A percentile compares a stretch with the other conserved stretches of the same genome.
phyloP scores from a whole-genome alignment of 2,113 vertebrate species.

The Cisticola juncidis region DNA sequence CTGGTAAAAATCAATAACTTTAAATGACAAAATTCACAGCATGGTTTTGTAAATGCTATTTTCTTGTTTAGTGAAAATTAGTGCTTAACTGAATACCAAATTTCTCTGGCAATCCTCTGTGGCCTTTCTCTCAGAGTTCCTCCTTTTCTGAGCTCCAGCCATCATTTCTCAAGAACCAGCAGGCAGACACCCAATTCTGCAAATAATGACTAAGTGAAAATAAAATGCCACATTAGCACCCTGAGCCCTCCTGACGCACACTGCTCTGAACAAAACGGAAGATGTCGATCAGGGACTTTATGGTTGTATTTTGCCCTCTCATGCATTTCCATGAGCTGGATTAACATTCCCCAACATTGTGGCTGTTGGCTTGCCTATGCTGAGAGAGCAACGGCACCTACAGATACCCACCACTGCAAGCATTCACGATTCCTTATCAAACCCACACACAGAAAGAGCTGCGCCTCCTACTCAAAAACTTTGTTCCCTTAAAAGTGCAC shows the following conservation, averaged over 20 bases:
- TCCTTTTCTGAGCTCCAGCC: neutral
- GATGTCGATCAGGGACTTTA: neutral
- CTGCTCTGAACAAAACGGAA: neutral
- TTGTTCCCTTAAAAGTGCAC: neutral
- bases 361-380: rapidly evolving
- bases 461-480: neutral
- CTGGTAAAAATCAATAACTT: neutral
- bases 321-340: neutral
- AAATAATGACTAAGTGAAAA: neutral
- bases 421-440: neutral
- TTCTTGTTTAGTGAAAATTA: neutral
- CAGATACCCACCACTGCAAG: neutral
- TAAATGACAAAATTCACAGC: neutral
- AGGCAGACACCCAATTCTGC: neutral
- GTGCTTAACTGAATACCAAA: neutral
- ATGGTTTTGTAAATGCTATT: neutral
- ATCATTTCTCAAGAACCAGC: neutral
- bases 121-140: neutral
- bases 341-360: neutral
- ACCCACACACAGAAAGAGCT: neutral
- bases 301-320: neutral
- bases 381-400: neutral
- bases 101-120: neutral
- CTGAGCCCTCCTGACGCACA: rapidly evolving
- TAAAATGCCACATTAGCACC: neutral